Percentiles rank a stretch among this genome's conserved stretches.
Evolutionary conservation across 2,888 invertebrate genomes (phyloP).

Genomic region (Heliconius hortense): DNA sequence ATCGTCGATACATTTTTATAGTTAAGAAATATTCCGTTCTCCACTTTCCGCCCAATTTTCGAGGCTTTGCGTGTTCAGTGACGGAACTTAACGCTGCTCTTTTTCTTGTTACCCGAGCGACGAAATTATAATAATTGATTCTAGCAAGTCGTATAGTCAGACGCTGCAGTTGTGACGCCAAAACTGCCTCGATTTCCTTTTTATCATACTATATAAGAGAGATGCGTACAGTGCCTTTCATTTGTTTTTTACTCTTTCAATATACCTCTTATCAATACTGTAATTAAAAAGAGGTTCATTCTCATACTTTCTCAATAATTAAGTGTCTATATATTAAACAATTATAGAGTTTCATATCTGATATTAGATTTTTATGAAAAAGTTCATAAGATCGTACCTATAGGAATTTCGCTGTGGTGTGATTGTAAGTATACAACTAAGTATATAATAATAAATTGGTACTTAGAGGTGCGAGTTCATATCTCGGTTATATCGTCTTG

Average conservation of each 20-base stretch:
- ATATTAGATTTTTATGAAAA: background rate
- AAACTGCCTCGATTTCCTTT: too few relatives aligned
- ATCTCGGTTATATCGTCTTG: too few relatives aligned
- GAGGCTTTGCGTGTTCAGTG: too few relatives aligned
- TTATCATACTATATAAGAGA: background rate
- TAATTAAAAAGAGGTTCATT: background rate
- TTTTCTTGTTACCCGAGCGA: too few relatives aligned
- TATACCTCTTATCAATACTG: background rate
- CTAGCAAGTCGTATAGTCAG: too few relatives aligned
- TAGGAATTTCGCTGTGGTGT: background rate
- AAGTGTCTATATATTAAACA: background rate
- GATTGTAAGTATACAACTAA: background rate
- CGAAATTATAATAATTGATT: too few relatives aligned
- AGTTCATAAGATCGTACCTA: too few relatives aligned
- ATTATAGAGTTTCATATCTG: background rate
- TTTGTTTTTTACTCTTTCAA: background rate
- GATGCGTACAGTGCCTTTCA: background rate
- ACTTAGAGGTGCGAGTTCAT: background rate
- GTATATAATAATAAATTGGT: background rate
- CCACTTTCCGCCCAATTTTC: too few relatives aligned
- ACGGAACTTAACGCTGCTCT: too few relatives aligned
- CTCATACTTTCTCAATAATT: conserved; percentile 3
- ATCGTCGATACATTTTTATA: too few relatives aligned
- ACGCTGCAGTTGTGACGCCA: too few relatives aligned
- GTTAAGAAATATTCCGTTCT: too few relatives aligned